phyloP scores from a whole-genome alignment of 2,113 vertebrate genomes.

The Mixornis gularis region DNA sequence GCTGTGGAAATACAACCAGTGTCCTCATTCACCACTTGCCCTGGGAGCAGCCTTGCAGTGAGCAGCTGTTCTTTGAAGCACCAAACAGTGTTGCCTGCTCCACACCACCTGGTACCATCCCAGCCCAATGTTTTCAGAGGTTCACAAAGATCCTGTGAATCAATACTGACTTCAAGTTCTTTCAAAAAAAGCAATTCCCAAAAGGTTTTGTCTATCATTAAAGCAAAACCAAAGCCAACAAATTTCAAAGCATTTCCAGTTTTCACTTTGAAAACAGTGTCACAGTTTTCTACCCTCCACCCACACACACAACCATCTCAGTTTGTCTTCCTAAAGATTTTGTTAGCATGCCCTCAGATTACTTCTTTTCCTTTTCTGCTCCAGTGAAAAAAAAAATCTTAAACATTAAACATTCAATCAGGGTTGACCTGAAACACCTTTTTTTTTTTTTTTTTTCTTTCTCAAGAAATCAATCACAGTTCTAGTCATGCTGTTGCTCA shows the following conservation, averaged over 20 bases:
- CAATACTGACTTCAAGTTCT: not conserved
- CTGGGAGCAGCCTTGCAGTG: not conserved
- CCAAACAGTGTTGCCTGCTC: not conserved
- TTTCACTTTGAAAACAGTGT: slow-evolving; percentile 12
- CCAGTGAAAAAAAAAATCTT: not conserved
- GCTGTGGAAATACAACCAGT: not conserved
- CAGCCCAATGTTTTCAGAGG: not conserved
- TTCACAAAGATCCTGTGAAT: not conserved
- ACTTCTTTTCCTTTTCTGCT: not conserved
- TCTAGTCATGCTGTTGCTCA: not conserved
- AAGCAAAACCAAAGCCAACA: not conserved
- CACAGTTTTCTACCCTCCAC: not conserved
- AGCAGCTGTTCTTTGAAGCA: not conserved
- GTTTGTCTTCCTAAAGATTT: not conserved
- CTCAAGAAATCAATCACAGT: not conserved
- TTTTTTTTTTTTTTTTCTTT: not conserved
- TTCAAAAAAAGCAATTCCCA: not conserved
- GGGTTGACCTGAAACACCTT: not conserved
- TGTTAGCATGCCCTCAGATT: not conserved
- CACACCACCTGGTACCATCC: not conserved
- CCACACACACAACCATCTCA: not conserved
- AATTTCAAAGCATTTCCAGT: slow-evolving; percentile 1
- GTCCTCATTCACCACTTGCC: not conserved
- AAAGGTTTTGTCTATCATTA: not conserved
- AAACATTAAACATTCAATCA: not conserved